Base-by-base conservation (phyloP, 1,140 invertebrate genomes). In the Macrobrachium nipponense region DNA sequence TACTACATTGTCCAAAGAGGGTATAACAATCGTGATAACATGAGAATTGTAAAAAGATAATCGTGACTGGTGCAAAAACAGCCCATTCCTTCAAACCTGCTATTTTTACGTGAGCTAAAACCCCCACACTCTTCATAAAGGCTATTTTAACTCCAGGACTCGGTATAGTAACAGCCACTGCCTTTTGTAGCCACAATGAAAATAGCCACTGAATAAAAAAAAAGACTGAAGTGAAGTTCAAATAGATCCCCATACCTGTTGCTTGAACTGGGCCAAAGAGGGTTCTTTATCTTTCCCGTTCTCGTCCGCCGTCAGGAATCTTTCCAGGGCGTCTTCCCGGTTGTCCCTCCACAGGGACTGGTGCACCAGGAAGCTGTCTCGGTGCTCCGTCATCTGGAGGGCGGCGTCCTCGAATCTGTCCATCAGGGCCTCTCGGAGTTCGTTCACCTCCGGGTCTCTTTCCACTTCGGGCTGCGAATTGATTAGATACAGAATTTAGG, bases 341-440 rank as follows among this genome's bases (percentile, higher is more conserved):
- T 79, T 51, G 60, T 89, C 88, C 68, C 82, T 75, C 88, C 88
- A 88, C 44, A 87, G 88, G 36, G 73, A 76, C 20, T 87, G 86
- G 81, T 88, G 88, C 59, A 82, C 88, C 20, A 81, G 76, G 68
- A 89, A 87, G 61, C 72, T 64, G 27, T 89, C 87, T 68, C 75
- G 72, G 72, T 87, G 85, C n/a, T 86, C 85, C 4, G 79, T 18
- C 36, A 72, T 80, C 51, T 84, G 77, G 20, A 11, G 18, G 5
- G 87, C 80, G 43, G 73, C 87, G 0, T 62, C 76, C 62, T 87
- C 80, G 64, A 89, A 88, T 44, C 88, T 75, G 43, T 27, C 79
- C 18, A 87, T n/a, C 78, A 87, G 73, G 18, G 64, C 59, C 72
- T 82, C 85, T 66, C 72, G 58, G 36, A 89, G 75, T 10, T 61